phyloP scores from a whole-genome alignment of 2,113 vertebrate species.

The Paratilapia polleni region DNA sequence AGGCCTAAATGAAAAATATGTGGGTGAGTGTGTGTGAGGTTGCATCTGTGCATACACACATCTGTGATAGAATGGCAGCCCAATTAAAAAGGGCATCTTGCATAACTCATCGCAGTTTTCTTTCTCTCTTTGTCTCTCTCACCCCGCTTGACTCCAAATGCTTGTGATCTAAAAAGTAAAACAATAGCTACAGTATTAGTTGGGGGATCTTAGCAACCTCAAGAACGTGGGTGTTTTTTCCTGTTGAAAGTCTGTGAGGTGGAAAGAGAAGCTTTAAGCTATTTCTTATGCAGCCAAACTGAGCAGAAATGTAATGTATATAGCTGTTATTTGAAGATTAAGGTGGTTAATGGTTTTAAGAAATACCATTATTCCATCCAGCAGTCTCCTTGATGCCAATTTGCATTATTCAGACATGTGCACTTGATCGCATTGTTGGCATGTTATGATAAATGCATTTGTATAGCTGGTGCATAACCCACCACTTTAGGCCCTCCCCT shows the following conservation, averaged over 20 bases:
- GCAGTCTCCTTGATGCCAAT: not conserved
- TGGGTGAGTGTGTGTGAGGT: not conserved
- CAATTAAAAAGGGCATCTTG: slow-evolving; percentile 29
- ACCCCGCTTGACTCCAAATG: slow-evolving; percentile 39
- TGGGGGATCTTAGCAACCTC: slow-evolving; percentile 28
- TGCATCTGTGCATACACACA: not conserved
- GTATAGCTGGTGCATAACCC: not conserved
- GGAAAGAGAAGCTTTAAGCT: slow-evolving; percentile 11
- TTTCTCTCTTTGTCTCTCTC: not conserved
- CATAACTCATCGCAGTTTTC: slow-evolving; percentile 22
- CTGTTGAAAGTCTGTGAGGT: slow-evolving; percentile 2
- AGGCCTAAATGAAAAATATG: slow-evolving; percentile 43
- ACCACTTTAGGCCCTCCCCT: not conserved
- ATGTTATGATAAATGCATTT: slow-evolving; percentile 17
- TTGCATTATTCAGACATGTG: slow-evolving; percentile 4
- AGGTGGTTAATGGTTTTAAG: slow-evolving; percentile 17
- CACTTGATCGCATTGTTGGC: slow-evolving; percentile 11
- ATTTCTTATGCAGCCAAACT: not conserved
- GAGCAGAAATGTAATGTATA: slow-evolving; percentile 34
- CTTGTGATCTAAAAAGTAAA: slow-evolving; percentile 45
- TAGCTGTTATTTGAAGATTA: slow-evolving; percentile 32
- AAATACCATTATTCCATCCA: slow-evolving; percentile 23
- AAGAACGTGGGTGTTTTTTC: slow-evolving; percentile 34
- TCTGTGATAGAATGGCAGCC: slow-evolving; percentile 38
- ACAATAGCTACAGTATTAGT: slow-evolving; percentile 26